Percentiles rank a stretch among this genome's conserved stretches.
Conservation (phyloP, 2,797 vertebrate species). For the Enteromius mattozi region DNA sequence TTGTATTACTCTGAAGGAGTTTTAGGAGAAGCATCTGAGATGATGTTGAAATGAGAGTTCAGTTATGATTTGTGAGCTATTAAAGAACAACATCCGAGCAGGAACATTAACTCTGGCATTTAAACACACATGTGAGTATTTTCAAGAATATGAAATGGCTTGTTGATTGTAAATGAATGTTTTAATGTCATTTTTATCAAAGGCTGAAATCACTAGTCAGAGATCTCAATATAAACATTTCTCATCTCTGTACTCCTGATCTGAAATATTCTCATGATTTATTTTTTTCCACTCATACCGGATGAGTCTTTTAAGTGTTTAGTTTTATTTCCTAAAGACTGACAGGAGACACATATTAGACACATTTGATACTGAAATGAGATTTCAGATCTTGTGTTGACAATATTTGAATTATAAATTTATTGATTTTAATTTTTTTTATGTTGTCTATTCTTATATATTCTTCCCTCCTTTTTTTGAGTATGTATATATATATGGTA, state of each 20-base stretch:
- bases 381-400: too few species aligned
- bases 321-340: background rate
- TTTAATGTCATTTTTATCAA: background rate
- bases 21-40: background rate
- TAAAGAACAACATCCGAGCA: background rate
- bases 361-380: background rate
- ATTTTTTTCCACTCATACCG: background rate
- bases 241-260: background rate
- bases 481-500: too few species aligned
- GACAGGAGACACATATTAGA: background rate
- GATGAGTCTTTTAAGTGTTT: background rate
- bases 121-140: background rate
- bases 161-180: background rate
- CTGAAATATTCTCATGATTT: background rate
- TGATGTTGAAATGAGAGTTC: background rate
- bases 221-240: background rate
- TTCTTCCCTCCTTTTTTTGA: too few species aligned
- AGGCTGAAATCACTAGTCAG: background rate
- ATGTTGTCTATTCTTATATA: too few species aligned
- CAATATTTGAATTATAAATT: too few species aligned
- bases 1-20: background rate
- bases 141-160: background rate
- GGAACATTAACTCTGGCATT: background rate
- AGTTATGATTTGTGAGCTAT: background rate
- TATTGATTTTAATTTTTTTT: too few species aligned